Evolutionary conservation across 2,113 vertebrate genomes (phyloP).

Genomic region (Xiphophorus couchianus): DNA sequence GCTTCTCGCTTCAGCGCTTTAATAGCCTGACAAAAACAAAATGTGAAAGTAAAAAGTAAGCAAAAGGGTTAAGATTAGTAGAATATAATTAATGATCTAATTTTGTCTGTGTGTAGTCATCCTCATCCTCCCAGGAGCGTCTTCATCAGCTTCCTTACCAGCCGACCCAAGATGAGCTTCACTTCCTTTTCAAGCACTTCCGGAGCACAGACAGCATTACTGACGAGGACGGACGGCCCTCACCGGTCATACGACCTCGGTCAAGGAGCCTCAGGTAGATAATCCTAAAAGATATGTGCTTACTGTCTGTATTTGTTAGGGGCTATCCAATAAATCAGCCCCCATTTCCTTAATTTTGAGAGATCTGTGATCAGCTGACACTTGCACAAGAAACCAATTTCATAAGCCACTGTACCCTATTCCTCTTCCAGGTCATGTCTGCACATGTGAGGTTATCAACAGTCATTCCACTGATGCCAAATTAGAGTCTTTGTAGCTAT

Average conservation of each 20-base stretch:
- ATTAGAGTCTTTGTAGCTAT: no score
- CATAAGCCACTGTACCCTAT: no score
- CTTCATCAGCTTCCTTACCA: constrained; percentile 98
- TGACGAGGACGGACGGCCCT: constrained; percentile 87
- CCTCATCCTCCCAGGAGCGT: constrained; percentile 96
- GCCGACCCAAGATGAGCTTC: constrained; percentile 95
- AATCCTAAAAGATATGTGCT: neutral
- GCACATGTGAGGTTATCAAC: no score
- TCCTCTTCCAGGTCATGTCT: no score
- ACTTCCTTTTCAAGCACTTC: constrained; percentile 97
- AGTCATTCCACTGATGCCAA: no score
- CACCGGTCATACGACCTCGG: constrained; percentile 87
- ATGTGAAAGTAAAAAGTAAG: neutral
- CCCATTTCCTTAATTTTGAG: no score
- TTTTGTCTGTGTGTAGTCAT: constrained; percentile 82
- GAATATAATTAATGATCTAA: neutral
- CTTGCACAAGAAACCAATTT: no score
- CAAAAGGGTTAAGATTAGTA: neutral
- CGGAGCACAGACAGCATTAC: constrained; percentile 91
- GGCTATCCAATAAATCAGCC: no score
- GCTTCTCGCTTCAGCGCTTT: neutral
- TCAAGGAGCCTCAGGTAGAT: constrained; percentile 93
- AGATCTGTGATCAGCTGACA: no score
- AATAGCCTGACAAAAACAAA: neutral
- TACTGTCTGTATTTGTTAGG: neutral